Conservation (phyloP, 2,113 vertebrate genomes). For the Laterallus jamaicensis region DNA sequence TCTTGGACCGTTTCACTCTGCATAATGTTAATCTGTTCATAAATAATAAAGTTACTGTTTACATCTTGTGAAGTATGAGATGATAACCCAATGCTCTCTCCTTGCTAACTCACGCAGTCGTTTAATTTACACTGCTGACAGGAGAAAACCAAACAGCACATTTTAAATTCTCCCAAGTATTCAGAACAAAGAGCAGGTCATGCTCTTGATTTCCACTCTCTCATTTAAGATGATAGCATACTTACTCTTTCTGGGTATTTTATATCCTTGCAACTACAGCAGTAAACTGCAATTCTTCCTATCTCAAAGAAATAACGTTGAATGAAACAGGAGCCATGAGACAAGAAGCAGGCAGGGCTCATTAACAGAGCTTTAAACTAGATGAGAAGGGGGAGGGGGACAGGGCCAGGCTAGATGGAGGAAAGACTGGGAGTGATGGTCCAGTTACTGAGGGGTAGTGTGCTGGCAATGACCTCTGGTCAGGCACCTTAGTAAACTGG, state of each 20-base stretch:
- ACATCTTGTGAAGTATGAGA: background rate
- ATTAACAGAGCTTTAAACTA: too few species aligned
- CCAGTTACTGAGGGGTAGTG: too few species aligned
- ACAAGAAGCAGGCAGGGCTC: too few species aligned
- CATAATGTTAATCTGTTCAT: slow-evolving; percentile 94
- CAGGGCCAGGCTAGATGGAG: too few species aligned
- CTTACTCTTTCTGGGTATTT: background rate
- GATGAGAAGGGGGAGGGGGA: too few species aligned
- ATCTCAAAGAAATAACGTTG: background rate
- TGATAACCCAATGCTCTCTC: fast-evolving
- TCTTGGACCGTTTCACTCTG: slow-evolving; percentile 98
- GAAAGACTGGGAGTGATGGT: too few species aligned
- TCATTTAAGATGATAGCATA: background rate
- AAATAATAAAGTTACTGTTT: slow-evolving; percentile 22
- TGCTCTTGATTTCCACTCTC: background rate
- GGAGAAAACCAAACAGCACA: background rate
- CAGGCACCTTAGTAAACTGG: too few species aligned
- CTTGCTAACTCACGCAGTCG: background rate
- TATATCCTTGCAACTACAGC: background rate
- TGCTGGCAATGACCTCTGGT: too few species aligned
- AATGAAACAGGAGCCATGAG: background rate
- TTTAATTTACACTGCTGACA: background rate
- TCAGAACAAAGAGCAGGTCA: background rate
- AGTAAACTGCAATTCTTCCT: background rate
- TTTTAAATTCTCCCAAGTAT: background rate